Percentiles rank a stretch among this genome's conserved stretches.
phyloP scores from a whole-genome alignment of 2,888 invertebrate species.

The Plebejus argus region DNA sequence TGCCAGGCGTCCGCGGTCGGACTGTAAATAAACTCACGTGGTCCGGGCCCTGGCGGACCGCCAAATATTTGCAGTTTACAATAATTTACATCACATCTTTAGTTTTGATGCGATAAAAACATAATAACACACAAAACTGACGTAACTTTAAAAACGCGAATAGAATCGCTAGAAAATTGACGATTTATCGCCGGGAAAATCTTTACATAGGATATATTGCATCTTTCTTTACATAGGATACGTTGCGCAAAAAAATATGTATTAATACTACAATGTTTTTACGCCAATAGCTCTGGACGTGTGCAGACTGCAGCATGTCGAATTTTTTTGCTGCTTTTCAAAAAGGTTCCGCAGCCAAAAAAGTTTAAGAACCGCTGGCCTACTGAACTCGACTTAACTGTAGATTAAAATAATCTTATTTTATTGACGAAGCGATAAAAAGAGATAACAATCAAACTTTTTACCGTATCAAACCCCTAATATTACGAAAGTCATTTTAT shows the following conservation, averaged over 20 bases:
- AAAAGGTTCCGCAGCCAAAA: no score
- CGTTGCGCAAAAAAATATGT: no score
- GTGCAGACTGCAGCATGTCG: no score
- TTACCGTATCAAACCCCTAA: not conserved
- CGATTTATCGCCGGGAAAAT: not conserved
- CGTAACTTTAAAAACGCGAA: not conserved
- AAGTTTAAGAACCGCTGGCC: no score
- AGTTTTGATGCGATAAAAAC: slow-evolving; percentile 18
- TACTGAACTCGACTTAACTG: no score
- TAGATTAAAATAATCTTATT: no score
- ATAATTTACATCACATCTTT: slow-evolving; percentile 34
- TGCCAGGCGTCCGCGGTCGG: slow-evolving; percentile 12
- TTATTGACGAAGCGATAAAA: no score
- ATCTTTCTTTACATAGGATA: no score
- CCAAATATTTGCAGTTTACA: slow-evolving; percentile 41
- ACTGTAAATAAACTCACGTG: slow-evolving; percentile 44
- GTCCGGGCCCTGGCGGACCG: slow-evolving; percentile 36
- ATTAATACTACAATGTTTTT: no score
- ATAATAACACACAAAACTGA: slow-evolving; percentile 6
- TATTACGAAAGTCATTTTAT: not conserved
- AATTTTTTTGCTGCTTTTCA: no score
- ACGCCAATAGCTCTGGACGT: no score
- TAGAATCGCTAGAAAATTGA: not conserved
- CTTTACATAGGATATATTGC: no score
- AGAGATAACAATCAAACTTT: not conserved